A percentile compares a stretch with the other conserved stretches of the same genome.
These are phyloP conservation scores for Umimayanthus kanabou DNA, from an alignment of 92 coral and sea anemone species.

Conservation along the genomic window DNA sequence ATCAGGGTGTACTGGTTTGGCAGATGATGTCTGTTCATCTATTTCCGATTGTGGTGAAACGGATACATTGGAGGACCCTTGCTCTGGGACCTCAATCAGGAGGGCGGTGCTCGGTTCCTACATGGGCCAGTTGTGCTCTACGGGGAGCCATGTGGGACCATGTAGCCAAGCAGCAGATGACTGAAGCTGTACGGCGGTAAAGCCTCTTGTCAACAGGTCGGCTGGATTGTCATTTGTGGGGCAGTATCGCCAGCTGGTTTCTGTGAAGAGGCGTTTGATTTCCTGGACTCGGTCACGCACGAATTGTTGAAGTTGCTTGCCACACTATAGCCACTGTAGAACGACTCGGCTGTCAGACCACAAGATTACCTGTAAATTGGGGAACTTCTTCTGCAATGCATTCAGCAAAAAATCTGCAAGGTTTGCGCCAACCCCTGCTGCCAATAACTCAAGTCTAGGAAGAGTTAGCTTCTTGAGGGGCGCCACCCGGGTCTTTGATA, in stretches of 20 bases:
- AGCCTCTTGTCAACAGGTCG: slow-evolving; percentile 51
- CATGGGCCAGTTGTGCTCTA: slow-evolving; percentile 41
- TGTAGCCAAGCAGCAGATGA: slow-evolving; percentile 42
- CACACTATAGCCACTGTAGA: slow-evolving; percentile 53
- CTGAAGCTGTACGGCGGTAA: slow-evolving; percentile 42
- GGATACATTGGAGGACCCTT: slow-evolving; percentile 5
- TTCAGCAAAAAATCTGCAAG: slow-evolving; percentile 32
- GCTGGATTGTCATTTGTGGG: slow-evolving; percentile 56
- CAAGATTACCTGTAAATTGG: slow-evolving; percentile 22
- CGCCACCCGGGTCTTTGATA: slow-evolving; percentile 55
- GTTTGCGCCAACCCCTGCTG: slow-evolving; percentile 42
- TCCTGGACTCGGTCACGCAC: slow-evolving; percentile 38
- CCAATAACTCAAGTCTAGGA: slow-evolving; percentile 52
- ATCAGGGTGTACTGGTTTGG: slow-evolving; percentile 4
- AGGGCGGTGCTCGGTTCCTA: slow-evolving; percentile 42
- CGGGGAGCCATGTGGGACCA: slow-evolving; percentile 52
- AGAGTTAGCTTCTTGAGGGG: slow-evolving; percentile 51
- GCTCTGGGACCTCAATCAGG: slow-evolving; percentile 40
- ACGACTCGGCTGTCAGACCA: slow-evolving; percentile 68
- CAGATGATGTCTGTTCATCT: not conserved
- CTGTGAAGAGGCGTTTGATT: slow-evolving; percentile 33
- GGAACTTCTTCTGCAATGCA: not conserved
- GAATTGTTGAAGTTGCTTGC: slow-evolving; percentile 39
- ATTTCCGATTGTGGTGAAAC: not conserved
- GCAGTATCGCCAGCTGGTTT: slow-evolving; percentile 51